A percentile compares a stretch with the other conserved stretches of the same genome.
These are phyloP conservation scores for Leptobrachium ailaonicum DNA, from an alignment of 2,113 vertebrate species.

Conservation along the genomic window DNA sequence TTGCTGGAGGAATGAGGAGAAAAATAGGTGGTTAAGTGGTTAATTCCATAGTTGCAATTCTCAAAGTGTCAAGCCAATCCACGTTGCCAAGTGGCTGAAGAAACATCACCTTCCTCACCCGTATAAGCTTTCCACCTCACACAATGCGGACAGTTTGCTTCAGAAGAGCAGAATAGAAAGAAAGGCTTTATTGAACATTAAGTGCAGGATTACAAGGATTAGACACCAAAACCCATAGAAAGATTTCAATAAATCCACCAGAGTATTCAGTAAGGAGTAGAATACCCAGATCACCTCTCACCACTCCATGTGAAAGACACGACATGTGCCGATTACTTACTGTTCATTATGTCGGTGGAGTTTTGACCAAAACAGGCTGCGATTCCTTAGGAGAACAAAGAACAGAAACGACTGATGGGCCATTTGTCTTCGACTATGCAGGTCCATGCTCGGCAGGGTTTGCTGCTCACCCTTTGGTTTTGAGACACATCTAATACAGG, in stretches of 20 bases:
- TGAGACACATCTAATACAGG: too few species aligned
- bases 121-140: too few species aligned
- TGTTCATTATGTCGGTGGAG: slow-evolving; percentile 5
- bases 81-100: too few species aligned
- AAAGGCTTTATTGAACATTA: background rate
- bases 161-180: background rate
- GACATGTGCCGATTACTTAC: slow-evolving; percentile 6
- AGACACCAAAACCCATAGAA: background rate
- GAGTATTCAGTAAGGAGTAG: background rate
- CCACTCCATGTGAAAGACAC: background rate
- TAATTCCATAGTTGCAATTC: too few species aligned
- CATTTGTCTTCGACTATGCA: too few species aligned
- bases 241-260: background rate
- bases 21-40: too few species aligned
- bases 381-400: slow-evolving; percentile 15
- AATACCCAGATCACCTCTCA: background rate
- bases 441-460: too few species aligned
- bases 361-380: slow-evolving; percentile 8
- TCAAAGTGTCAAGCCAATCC: too few species aligned
- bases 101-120: too few species aligned
- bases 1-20: slow-evolving; percentile 4
- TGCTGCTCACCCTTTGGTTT: too few species aligned
- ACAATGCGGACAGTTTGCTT: background rate
- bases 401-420: background rate
- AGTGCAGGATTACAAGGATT: background rate